Conservation (phyloP, 2,797 vertebrate species). For the Australoheros facetus region DNA sequence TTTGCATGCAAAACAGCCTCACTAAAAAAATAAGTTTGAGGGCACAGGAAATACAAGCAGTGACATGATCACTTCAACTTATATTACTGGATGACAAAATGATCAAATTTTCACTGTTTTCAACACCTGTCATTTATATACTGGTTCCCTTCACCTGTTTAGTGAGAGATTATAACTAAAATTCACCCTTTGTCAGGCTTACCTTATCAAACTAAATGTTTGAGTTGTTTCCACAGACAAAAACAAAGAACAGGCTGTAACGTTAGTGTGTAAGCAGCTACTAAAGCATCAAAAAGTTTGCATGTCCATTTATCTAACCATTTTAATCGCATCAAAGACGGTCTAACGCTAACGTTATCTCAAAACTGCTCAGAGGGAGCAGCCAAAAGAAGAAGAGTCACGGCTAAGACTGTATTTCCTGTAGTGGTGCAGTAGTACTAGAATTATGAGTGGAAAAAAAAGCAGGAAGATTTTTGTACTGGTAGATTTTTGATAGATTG, state of each 20-base stretch:
- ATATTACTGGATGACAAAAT: not conserved
- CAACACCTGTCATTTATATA: not conserved
- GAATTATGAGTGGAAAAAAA: no score
- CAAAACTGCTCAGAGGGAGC: no score
- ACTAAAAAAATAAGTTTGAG: not conserved
- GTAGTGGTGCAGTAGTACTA: no score
- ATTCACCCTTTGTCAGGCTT: no score
- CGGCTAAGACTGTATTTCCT: no score
- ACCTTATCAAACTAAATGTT: fast-evolving
- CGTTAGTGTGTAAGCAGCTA: not conserved
- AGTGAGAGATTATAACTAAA: not conserved
- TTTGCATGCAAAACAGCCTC: no score
- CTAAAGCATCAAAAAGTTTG: not conserved
- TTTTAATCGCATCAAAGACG: no score
- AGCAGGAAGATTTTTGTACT: no score
- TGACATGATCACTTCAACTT: not conserved
- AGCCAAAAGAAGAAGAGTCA: no score
- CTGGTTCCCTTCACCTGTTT: not conserved
- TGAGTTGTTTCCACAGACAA: not conserved
- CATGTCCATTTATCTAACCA: no score
- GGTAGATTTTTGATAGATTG: no score
- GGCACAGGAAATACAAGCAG: not conserved
- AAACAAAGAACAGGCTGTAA: not conserved
- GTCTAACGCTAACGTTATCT: no score
- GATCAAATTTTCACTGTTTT: not conserved